Evolutionary conservation across 2,797 vertebrate species (phyloP), one percentile per base, ranked within the genome.

Genomic region (Melanotaenia pygmaea): DNA sequence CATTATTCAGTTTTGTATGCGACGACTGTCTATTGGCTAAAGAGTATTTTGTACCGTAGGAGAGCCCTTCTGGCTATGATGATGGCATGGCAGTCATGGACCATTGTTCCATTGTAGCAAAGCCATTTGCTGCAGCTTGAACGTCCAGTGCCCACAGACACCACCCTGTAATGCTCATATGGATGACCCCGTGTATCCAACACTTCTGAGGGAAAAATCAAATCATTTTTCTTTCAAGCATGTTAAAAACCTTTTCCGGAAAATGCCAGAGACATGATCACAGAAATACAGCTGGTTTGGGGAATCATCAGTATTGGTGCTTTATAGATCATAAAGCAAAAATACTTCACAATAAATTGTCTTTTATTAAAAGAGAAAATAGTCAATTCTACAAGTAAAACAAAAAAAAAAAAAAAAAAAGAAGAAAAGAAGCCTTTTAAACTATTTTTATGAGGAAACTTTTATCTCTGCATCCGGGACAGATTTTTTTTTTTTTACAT

Each of bases 11-110:
- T 60, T 53, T 58, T 16, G 7, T 10, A 66, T 59, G 66, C 50
- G 5, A 22, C 5, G 2, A 13, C 64, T 57, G 37, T 61, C 64
- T 12, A 45, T 47, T 5, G 11, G 43, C 14, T 28, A 22, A 59
- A 10, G 10, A 30, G 43, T 30, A n/a, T 57, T 59, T 24, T n/a
- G 6, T 83, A 95, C 95, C 95, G 94, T 26, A 89, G 82, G 11
- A 95, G 92, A 64, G 95, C 91, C 53, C 94, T 89, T 32, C 89
- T 93, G 57, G 94, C 94, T 1, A 92, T 88, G 72, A 94, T n/a
- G 12, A 94, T 85, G 70, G 91, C 91, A 0, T 95, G 93, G 72
- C 94, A 93, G 89, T 95, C 94, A 16, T 95, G 93, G n/a, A 95
- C 84, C 74, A 92, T 78, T 1, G 77, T 86, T 47, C 95, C 95